Conservation (phyloP, 1,140 invertebrate genomes). For the Adoxophyes honmai region DNA sequence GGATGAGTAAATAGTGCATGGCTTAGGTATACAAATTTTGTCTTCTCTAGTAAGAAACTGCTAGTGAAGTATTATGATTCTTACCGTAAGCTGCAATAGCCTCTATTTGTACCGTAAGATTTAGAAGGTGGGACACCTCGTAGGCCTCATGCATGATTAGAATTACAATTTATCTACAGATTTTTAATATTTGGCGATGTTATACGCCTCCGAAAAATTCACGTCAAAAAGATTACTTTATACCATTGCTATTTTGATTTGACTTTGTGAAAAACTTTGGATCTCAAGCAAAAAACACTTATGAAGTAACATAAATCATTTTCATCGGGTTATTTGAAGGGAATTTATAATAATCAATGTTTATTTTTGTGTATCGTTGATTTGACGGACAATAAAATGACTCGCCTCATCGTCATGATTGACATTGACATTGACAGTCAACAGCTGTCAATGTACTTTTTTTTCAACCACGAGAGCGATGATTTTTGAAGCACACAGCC, state of each 20-base stretch:
- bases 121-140: conserved; percentile 86
- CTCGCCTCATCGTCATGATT: no score
- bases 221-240: background rate
- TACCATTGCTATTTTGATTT: background rate
- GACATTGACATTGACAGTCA: no score
- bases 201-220: conserved; percentile 1
- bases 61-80: no score
- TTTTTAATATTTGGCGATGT: background rate
- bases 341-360: no score
- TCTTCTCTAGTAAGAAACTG: no score
- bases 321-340: background rate
- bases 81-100: conserved; percentile 94
- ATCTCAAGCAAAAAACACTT: background rate
- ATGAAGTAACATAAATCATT: background rate
- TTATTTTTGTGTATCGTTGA: no score
- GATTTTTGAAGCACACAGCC: no score
- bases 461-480: no score
- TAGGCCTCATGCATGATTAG: conserved; percentile 91
- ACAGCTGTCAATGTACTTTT: no score
- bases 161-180: background rate
- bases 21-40: no score
- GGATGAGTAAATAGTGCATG: no score
- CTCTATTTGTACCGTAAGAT: conserved; percentile 93
- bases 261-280: background rate
- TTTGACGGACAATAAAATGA: no score